Evolutionary conservation across 2,888 invertebrate genomes (phyloP).

Genomic region (Drosophila nr. medialis): DNA sequence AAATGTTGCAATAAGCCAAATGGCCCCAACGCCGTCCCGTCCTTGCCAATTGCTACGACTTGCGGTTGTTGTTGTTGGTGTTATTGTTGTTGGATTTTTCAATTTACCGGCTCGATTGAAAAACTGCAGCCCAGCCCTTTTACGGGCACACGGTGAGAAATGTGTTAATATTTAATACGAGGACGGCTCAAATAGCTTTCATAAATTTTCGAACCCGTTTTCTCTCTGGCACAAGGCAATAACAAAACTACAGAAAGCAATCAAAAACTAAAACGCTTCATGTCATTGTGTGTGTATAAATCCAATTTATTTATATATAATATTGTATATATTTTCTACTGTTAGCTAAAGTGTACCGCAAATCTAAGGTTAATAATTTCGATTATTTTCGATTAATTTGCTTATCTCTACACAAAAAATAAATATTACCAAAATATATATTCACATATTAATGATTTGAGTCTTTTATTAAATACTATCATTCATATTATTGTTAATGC

Average conservation of each 20-base stretch:
- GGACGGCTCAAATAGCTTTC: neutral
- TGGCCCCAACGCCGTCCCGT: slow-evolving; percentile 40
- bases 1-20: slow-evolving; percentile 69
- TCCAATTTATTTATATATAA: neutral
- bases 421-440: neutral
- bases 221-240: neutral
- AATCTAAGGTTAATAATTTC: neutral
- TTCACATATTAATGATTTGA: neutral
- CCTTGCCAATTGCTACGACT: slow-evolving; percentile 27
- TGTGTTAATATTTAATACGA: slow-evolving; percentile 26
- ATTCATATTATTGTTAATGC: too few relatives aligned
- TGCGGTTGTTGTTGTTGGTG: neutral
- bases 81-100: slow-evolving; percentile 46
- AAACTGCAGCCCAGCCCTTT: slow-evolving; percentile 36
- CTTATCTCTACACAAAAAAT: neutral
- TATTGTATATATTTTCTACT: neutral
- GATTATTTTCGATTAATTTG: neutral
- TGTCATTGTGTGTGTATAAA: neutral
- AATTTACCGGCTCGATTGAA: slow-evolving; percentile 49
- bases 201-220: neutral
- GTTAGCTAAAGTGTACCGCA: neutral
- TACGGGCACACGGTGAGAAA: slow-evolving; percentile 31
- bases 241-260: neutral
- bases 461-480: too few relatives aligned
- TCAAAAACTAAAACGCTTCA: neutral